phyloP scores from a whole-genome alignment of 2,888 invertebrate genomes.

The Perizoma flavofasciatum region DNA sequence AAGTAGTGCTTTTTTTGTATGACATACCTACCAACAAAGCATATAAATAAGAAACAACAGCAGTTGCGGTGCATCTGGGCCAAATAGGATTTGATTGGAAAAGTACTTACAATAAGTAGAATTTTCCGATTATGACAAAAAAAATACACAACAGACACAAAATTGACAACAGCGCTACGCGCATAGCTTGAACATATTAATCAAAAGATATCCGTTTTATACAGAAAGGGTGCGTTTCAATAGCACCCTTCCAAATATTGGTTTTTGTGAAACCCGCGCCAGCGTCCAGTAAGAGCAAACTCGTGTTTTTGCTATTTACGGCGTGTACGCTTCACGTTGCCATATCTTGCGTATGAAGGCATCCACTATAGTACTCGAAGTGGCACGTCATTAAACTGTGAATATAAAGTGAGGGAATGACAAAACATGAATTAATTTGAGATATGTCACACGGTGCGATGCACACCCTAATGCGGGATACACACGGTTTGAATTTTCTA shows the following conservation, averaged over 20 bases:
- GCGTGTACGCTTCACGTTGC: constrained; percentile 62
- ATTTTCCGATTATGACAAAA: background rate
- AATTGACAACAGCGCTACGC: constrained; percentile 32
- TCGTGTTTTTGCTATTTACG: constrained; percentile 77
- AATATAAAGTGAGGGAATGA: constrained; percentile 82
- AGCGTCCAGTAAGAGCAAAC: constrained; percentile 80
- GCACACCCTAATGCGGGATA: constrained; percentile 60
- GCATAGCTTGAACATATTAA: constrained; percentile 63
- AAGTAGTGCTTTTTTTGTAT: too few species aligned
- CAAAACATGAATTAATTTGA: constrained; percentile 83
- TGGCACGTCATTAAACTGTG: constrained; percentile 77
- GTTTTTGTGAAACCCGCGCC: constrained; percentile 70
- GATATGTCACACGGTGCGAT: constrained; percentile 80
- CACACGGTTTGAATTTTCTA: constrained; percentile 43
- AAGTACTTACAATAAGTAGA: too few species aligned
- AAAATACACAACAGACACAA: constrained; percentile 8
- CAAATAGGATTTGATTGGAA: too few species aligned
- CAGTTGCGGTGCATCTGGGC: too few species aligned
- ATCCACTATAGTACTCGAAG: constrained; percentile 73
- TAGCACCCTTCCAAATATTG: constrained; percentile 81
- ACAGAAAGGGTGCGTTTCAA: constrained; percentile 76
- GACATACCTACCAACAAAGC: too few species aligned
- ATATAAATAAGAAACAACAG: too few species aligned
- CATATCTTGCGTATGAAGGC: constrained; percentile 70
- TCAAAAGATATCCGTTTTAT: constrained; percentile 76